These are phyloP conservation scores for Archips crataeganus DNA, from an alignment of 2,888 invertebrate genomes.

Conservation along the genomic window DNA sequence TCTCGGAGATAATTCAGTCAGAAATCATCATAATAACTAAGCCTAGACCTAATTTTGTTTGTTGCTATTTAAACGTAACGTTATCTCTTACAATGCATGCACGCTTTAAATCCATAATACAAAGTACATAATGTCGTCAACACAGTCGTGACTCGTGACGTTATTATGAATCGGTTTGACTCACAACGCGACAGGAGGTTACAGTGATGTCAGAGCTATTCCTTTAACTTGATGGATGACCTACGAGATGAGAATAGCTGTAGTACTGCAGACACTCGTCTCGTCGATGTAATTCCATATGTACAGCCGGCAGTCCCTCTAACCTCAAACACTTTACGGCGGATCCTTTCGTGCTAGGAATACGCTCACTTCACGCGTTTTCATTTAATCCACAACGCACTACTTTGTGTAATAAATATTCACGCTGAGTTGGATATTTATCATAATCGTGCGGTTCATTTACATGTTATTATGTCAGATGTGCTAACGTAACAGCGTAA, in stretches of 20 bases:
- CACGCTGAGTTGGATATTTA: conserved; percentile 70
- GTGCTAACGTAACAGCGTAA: conserved; percentile 54
- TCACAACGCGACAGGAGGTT: conserved; percentile 20
- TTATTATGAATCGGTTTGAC: conserved; percentile 16
- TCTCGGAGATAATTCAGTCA: not conserved
- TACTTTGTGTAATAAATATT: conserved; percentile 69
- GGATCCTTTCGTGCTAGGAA: conserved; percentile 59
- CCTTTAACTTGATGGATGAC: conserved; percentile 32
- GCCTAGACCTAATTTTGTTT: not conserved
- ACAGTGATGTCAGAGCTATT: conserved; percentile 25
- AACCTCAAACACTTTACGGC: conserved; percentile 49
- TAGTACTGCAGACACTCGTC: conserved; percentile 16
- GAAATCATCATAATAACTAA: not conserved
- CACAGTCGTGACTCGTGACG: conserved; percentile 6
- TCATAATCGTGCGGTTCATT: conserved; percentile 77
- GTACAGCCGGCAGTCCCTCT: conserved; percentile 22
- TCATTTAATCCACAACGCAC: conserved; percentile 64
- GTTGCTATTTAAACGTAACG: not conserved
- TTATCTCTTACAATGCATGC: conserved; percentile 7
- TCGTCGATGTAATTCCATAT: conserved; percentile 24
- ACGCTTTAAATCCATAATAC: not conserved
- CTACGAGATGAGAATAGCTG: conserved; percentile 28
- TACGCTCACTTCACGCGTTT: conserved; percentile 60
- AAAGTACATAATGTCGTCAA: conserved; percentile 2
- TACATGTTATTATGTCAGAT: conserved; percentile 73